These are phyloP conservation scores for Apodemia zela DNA, from an alignment of 2,888 invertebrate species.

Conservation along the genomic window DNA sequence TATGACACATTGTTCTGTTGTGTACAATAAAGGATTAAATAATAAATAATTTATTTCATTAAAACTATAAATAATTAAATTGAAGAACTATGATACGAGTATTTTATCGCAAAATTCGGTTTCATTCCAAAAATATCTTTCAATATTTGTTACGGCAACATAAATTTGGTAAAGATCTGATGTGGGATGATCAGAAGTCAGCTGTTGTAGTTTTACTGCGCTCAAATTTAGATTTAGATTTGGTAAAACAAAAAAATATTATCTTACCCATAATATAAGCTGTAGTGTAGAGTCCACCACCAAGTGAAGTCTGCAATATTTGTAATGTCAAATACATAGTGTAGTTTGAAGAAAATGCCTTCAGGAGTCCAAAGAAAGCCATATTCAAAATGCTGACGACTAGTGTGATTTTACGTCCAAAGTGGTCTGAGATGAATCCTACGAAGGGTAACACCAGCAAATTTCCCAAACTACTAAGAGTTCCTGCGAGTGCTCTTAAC, in stretches of 20 bases:
- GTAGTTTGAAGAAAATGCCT: conserved; percentile 49
- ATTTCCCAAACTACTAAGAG: conserved; percentile 81
- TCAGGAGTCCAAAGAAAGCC: conserved; percentile 48
- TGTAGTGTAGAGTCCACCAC: conserved; percentile 62
- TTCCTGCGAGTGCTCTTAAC: conserved; percentile 83
- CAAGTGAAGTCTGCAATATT: conserved; percentile 60
- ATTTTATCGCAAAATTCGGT: no score
- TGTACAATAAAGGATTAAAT: no score
- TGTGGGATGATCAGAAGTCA: no score
- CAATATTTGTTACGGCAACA: no score
- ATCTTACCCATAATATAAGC: conserved; percentile 45
- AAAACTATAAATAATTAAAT: no score
- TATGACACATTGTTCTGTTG: no score
- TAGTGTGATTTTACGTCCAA: conserved; percentile 72
- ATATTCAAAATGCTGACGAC: conserved; percentile 64
- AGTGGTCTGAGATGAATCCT: conserved; percentile 83
- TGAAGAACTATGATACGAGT: no score
- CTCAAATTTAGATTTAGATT: not conserved
- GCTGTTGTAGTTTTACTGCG: no score
- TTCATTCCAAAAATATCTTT: no score
- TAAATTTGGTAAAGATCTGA: no score
- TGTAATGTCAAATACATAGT: conserved; percentile 61
- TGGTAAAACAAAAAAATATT: not conserved
- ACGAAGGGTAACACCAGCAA: conserved; percentile 81
- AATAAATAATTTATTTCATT: no score